A percentile compares a stretch with the other conserved stretches of the same genome.
phyloP scores from a whole-genome alignment of 2,888 invertebrate species.

The Drosophila macrospina region DNA sequence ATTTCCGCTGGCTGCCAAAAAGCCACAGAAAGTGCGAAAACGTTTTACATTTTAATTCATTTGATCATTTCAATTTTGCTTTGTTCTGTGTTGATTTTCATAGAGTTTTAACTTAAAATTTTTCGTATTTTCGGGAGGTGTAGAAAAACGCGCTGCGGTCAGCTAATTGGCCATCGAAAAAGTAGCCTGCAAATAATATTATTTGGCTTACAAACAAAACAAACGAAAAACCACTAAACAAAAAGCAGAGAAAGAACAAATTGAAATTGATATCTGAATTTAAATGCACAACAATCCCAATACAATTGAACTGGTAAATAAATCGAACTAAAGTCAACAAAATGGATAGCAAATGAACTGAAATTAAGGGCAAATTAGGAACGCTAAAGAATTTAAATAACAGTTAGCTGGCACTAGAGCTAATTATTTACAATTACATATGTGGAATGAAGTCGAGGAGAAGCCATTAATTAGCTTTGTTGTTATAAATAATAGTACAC shows the following conservation, averaged over 20 bases:
- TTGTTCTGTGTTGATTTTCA: constrained; percentile 56
- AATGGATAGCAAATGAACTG: constrained; percentile 14
- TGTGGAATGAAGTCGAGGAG: not conserved
- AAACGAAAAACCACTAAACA: constrained; percentile 24
- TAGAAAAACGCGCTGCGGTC: constrained; percentile 52
- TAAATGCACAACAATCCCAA: constrained; percentile 38
- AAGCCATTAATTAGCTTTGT: constrained; percentile 1
- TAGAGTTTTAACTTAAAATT: constrained; percentile 63
- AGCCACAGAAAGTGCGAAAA: constrained; percentile 39
- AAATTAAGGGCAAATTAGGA: constrained; percentile 22
- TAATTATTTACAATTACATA: constrained; percentile 19
- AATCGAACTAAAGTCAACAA: constrained; percentile 12
- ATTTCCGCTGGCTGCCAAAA: constrained; percentile 55
- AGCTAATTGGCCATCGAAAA: constrained; percentile 62
- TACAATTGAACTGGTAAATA: constrained; percentile 32
- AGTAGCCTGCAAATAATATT: constrained; percentile 58
- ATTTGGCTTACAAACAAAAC: constrained; percentile 36
- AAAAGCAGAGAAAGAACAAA: constrained; percentile 29
- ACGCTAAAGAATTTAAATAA: constrained; percentile 13
- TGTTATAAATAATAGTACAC: not conserved
- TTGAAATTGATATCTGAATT: constrained; percentile 53
- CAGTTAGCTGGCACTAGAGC: constrained; percentile 9
- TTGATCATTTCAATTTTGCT: constrained; percentile 47
- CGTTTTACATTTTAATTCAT: constrained; percentile 23
- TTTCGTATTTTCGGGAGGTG: constrained; percentile 1